Evolutionary conservation across 2,113 vertebrate species (phyloP).

Genomic region (Heterocephalus glaber): DNA sequence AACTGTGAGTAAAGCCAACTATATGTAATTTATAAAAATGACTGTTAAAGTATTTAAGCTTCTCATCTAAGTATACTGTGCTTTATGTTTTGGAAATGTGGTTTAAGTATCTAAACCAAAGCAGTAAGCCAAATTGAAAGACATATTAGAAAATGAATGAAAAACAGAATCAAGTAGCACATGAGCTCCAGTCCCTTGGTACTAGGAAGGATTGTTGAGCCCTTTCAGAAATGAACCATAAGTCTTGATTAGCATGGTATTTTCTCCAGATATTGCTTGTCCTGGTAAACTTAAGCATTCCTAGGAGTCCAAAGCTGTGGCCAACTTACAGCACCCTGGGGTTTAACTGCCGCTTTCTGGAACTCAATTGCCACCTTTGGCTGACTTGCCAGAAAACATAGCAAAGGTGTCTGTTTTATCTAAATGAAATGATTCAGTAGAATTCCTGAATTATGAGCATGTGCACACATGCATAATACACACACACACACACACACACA

Average conservation of each 20-base stretch:
- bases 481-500: background rate
- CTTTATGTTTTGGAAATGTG: slow-evolving; percentile 39
- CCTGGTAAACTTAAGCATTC: background rate
- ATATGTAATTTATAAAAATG: background rate
- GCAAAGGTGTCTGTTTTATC: slow-evolving; percentile 55
- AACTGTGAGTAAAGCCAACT: background rate
- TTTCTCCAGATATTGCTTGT: slow-evolving; percentile 5
- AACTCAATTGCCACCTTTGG: slow-evolving; percentile 65
- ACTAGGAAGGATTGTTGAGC: background rate
- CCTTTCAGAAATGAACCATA: background rate
- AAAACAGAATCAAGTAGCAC: background rate
- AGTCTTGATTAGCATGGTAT: background rate
- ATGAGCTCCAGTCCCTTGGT: background rate
- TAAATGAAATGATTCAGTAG: slow-evolving; percentile 58
- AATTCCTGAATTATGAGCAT: slow-evolving; percentile 55
- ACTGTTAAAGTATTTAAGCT: background rate
- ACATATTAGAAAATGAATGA: slow-evolving; percentile 8
- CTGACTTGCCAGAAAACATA: slow-evolving; percentile 43
- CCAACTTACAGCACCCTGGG: slow-evolving; percentile 56
- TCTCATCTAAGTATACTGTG: background rate
- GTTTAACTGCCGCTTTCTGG: slow-evolving; percentile 56
- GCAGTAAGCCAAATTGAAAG: slow-evolving; percentile 30
- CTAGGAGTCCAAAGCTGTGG: background rate
- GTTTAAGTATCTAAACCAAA: slow-evolving; percentile 41
- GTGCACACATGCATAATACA: background rate